phyloP scores from a whole-genome alignment of 2,113 vertebrate species.

The Pygoscelis adeliae region DNA sequence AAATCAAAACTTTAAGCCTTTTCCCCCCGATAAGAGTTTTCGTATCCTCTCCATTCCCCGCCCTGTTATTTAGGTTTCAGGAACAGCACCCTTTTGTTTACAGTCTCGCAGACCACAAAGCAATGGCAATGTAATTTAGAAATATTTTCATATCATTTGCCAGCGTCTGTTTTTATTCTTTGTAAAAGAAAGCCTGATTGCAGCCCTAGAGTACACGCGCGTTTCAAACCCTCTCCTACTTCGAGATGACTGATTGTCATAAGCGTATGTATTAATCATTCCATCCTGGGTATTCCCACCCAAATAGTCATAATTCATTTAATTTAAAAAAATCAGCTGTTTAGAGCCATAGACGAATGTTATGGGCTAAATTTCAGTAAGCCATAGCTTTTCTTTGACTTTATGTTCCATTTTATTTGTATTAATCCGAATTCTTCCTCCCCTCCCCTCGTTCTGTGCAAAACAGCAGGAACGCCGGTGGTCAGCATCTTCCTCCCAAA shows the following conservation, averaged over 20 bases:
- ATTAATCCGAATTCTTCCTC: not conserved
- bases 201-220: not conserved
- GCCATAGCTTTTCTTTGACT: not conserved
- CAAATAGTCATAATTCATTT: not conserved
- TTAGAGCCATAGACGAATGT: not conserved
- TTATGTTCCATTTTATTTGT: not conserved
- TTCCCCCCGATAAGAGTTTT: not conserved
- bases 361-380: not conserved
- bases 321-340: not conserved
- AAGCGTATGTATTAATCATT: not conserved
- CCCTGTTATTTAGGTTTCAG: not conserved
- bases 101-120: not conserved
- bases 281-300: not conserved
- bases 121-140: not conserved
- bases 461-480: not conserved
- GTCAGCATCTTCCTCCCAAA: not conserved
- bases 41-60: not conserved
- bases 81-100: not conserved
- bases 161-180: not conserved
- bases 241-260: not conserved
- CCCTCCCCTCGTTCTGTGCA: fast-evolving
- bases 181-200: not conserved
- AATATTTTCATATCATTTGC: not conserved
- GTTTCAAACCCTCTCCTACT: not conserved
- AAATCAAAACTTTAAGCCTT: not conserved